Base-by-base conservation (phyloP, 2,797 vertebrate species). In the Antennarius maculatus region DNA sequence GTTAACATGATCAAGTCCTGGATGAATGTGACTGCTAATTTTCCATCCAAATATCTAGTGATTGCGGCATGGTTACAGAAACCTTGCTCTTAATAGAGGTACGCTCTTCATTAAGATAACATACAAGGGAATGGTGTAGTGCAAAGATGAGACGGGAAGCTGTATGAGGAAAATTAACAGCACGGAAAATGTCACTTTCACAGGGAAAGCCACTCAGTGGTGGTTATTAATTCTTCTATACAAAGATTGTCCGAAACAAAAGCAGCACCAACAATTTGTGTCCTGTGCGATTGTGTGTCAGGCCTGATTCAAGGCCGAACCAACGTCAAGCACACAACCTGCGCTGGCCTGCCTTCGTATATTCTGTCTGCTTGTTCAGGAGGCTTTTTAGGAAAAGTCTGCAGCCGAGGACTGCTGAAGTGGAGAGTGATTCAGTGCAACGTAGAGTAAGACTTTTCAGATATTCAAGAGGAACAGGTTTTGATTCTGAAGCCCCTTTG, bases 191-290 rank as follows among this genome's bases (percentile, higher is more conserved):
- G 84, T 83, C 79, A 84, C 74, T 83, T 80, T 80, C 64, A 87
- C 80, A 76, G 83, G 67, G 73, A 85, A 83, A 77, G 57, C 84
- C 77, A 83, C 81, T 75, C 66, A 43, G 86, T 61, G 79, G 85
- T 84, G 87, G 86, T 62, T 61, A 79, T 85, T 79, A 81, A 76
- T 77, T 93, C 92, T 95, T 94, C 93, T 95, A 93, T 92, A 95
- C 81, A 95, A 23, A 93, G 96, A 99, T 98, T 98, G 97, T 99
- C 96, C 45, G 56, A 92, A 94, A 41, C 48, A 76, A 53, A 93
- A 93, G 93, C 91, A 96, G 95, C 95, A 97, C 93, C 91, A 93
- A 93, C 90, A 91, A 83, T 88, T 79, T 74, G 71, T 78, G 62
- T 85, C 80, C 82, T 46, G 69, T 69, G 79, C 73, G 81, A 77